phyloP scores from a whole-genome alignment of 2,113 vertebrate species.

The Elachura formosa region DNA sequence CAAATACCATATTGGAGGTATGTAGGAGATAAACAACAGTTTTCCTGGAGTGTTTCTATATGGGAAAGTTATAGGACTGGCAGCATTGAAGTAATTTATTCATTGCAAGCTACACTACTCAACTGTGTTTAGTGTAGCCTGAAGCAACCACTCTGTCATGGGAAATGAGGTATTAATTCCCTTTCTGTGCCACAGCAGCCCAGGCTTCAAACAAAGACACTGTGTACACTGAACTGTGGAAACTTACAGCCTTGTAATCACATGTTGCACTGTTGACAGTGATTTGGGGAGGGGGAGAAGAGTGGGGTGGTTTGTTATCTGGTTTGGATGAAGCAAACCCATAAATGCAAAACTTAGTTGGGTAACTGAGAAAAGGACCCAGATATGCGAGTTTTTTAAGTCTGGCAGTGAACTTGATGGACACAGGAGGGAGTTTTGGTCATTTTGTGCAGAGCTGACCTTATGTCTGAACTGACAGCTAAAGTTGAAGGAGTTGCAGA shows the following conservation, averaged over 20 bases:
- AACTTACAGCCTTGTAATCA: neutral
- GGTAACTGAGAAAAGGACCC: neutral
- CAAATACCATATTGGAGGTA: neutral
- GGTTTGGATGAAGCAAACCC: neutral
- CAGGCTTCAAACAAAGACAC: neutral
- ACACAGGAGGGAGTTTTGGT: neutral
- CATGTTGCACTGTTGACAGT: neutral
- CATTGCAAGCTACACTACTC: neutral
- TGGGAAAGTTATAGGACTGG: slow-evolving; percentile 17
- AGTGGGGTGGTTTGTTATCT: neutral
- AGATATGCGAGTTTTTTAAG: neutral
- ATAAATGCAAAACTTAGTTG: neutral
- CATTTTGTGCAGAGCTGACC: neutral
- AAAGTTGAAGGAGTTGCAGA: neutral
- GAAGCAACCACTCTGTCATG: neutral
- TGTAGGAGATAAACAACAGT: slow-evolving; percentile 41
- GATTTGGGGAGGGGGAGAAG: neutral
- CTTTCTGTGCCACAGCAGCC: neutral
- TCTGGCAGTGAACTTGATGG: neutral
- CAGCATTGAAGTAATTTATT: neutral
- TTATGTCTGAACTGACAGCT: neutral
- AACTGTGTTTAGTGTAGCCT: neutral
- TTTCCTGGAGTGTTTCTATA: slow-evolving; percentile 46
- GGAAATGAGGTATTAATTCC: neutral
- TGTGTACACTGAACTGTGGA: neutral